A percentile compares a stretch with the other conserved stretches of the same genome.
Conservation (phyloP, 1,140 invertebrate species). For the Bombus difficillimus region DNA sequence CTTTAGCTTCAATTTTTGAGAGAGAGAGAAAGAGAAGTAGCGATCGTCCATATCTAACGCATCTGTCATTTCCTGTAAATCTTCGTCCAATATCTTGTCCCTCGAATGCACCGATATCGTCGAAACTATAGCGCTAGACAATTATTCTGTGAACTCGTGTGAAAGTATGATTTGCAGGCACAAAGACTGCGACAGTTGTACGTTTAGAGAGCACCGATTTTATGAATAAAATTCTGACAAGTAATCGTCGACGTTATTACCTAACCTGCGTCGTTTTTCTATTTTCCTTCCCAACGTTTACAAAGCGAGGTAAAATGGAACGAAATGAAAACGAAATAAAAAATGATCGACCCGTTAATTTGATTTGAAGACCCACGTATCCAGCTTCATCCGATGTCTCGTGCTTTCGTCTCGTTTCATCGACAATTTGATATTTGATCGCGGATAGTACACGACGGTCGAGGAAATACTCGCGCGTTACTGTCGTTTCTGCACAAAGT, state of each 20-base stretch:
- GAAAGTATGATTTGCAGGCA: neutral
- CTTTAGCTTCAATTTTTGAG: neutral
- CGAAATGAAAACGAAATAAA: neutral
- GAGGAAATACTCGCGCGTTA: neutral
- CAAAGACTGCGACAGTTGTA: neutral
- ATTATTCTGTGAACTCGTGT: neutral
- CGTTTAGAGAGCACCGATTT: neutral
- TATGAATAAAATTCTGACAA: slow-evolving; percentile 23
- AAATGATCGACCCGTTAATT: neutral
- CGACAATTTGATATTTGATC: neutral
- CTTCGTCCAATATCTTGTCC: neutral
- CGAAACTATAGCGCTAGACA: neutral
- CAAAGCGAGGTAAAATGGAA: neutral
- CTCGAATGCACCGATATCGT: neutral
- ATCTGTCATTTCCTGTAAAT: neutral
- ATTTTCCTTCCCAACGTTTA: neutral
- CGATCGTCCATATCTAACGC: neutral
- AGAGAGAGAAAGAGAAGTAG: too few relatives aligned
- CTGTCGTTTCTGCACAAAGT: neutral
- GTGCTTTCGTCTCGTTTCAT: neutral
- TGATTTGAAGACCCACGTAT: too few relatives aligned
- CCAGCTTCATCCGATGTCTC: too few relatives aligned
- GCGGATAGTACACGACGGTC: too few relatives aligned
- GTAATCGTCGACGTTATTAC: neutral
- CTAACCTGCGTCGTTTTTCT: neutral